Evolutionary conservation across 1,140 invertebrate species (phyloP), one percentile per base, ranked within the genome.

Genomic region (Ephestia elutella): DNA sequence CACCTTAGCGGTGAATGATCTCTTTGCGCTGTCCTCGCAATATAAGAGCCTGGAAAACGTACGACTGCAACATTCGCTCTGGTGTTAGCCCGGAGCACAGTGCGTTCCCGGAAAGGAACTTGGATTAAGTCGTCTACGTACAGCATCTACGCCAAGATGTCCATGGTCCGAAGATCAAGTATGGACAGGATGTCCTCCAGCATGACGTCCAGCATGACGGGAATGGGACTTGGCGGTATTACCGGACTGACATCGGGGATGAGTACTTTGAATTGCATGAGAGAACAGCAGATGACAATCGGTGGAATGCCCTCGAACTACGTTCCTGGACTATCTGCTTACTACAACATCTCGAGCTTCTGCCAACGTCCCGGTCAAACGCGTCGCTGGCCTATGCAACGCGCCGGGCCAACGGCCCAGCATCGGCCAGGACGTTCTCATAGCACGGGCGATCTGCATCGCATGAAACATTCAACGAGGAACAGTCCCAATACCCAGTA

Each of bases 161-260:
- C 77, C 59, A 80, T 80, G 71, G 75, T 78, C 54, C 73, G 78
- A 70, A 74, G 82, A 62, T 81, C 82, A 57, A 86, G 75, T 63
- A 86, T 87, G 75, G 89, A 90, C 69, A 84, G 86, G 60, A 89
- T 86, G 86, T 87, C 87, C 55, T 83, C 86, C 19, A 89, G 82
- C 75, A 90, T 89, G 89, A 89, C 89, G 5, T 89, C 89, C 17
- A 89, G 89, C 65, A 84, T 89, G 78, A 87, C 86, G 57, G 86
- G 89, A 48, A 89, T 89, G 87, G 87, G 86, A n/a, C 77, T 89
- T 56, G 85, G 82, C 15, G 86, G 87, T n/a, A 84, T 89, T 55
- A 82, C 84, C 57, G 84, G 80, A 60, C 56, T 89, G 35, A 84
- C 85, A 11, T 80, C 85, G 50, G 85, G 82, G 56, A 81, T 87